Evolutionary conservation across 1,140 invertebrate species (phyloP), one percentile per base, ranked within the genome.

Genomic region (Ceratosolen solmsi): DNA sequence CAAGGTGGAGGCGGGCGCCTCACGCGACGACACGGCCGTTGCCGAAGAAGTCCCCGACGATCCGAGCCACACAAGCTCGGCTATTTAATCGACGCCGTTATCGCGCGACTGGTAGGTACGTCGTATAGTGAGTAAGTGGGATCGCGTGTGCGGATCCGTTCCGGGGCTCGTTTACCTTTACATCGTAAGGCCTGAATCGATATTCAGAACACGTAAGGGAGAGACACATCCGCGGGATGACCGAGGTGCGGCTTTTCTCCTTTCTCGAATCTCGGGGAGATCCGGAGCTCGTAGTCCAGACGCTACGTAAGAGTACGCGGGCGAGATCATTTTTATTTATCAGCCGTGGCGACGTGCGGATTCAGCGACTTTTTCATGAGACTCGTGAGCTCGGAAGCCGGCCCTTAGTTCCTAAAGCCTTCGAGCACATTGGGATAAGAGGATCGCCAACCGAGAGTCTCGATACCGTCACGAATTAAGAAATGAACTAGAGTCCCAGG

Each of bases 261-360:
- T 46, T 46, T 46, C 5, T 5, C 13, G 5, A 46, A 5, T 46
- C 41, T 46, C 41, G 41, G 13, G 13, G 41, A 46, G 41, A 46
- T 9, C 25, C 1, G 27, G 25, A 20, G 13, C 3, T 46, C 9
- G 0, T 17, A n/a, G n/a, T n/a, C 30, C 11, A 63, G 38, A n/a
- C n/a, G 38, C 38, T 46, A 20, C 7, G n/a, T n/a, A 46, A 46
- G 25, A 70, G n/a, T 41, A 9, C 36, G n/a, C n/a, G n/a, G 3
- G 22, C 60, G 17, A 27, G 73, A 27, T 75, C 58, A 49, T 77
- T 65, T 77, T 51, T 65, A 49, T 65, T 65, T 49, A 27, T 27
- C 25, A 22, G 5, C 22, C 36, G 36, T 36, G 5, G 36, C 2
- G 36, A n/a, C 22, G 20, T 22, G n/a, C 41, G 65, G n/a, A 17